A percentile compares a stretch with the other conserved stretches of the same genome.
phyloP scores from a whole-genome alignment of 2,113 vertebrate genomes.

The Phalacrocorax pelagicus region DNA sequence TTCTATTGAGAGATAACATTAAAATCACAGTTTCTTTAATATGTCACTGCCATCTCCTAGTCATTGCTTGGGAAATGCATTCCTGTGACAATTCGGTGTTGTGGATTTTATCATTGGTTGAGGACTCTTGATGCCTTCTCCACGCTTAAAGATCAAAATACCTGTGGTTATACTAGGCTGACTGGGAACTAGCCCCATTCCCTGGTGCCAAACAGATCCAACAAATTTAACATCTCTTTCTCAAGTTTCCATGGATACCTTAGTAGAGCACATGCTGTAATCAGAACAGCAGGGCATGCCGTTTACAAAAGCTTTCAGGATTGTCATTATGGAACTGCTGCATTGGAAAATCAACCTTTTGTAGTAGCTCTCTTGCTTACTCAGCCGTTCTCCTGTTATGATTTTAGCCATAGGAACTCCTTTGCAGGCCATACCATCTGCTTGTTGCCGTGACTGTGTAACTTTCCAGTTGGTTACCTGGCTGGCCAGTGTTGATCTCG shows the following conservation, averaged over 20 bases:
- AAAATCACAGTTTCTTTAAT: neutral
- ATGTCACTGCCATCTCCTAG: neutral
- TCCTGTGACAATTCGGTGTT: neutral
- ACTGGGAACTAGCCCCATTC: neutral
- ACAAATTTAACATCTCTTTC: slow-evolving; percentile 56
- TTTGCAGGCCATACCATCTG: neutral
- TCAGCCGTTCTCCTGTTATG: neutral
- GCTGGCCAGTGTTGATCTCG: neutral
- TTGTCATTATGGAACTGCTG: slow-evolving; percentile 4
- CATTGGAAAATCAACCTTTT: neutral
- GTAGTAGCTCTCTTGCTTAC: neutral
- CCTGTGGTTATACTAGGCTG: neutral
- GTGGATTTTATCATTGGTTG: neutral
- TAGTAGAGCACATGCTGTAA: slow-evolving; percentile 26
- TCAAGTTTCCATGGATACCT: slow-evolving; percentile 73
- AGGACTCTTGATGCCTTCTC: neutral
- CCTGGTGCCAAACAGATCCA: slow-evolving; percentile 14
- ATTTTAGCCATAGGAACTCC: neutral
- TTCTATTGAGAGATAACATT: neutral
- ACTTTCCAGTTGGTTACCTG: neutral
- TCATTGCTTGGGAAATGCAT: neutral
- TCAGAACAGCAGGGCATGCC: slow-evolving; percentile 24
- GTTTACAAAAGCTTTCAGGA: slow-evolving; percentile 12
- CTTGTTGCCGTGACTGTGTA: neutral
- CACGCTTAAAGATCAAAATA: neutral